A percentile compares a stretch with the other conserved stretches of the same genome.
Evolutionary conservation across 2,888 invertebrate genomes (phyloP).

Genomic region (Himalopsyche japonica): DNA sequence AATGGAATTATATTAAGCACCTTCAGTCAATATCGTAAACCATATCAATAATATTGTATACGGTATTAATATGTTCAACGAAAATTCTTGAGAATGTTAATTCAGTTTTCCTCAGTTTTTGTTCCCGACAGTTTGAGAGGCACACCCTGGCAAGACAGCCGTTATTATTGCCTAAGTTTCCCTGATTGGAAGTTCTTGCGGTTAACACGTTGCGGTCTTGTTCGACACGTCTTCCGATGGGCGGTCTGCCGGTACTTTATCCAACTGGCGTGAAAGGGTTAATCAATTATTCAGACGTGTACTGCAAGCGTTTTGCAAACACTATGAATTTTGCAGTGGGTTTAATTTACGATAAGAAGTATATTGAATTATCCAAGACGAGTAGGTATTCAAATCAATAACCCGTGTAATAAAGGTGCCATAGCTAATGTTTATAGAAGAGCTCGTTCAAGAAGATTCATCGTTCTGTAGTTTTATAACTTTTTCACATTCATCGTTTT

Average conservation of each 20-base stretch:
- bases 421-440: no score
- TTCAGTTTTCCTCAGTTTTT: neutral
- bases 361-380: neutral
- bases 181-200: conserved; percentile 7
- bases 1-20: no score
- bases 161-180: neutral
- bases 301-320: neutral
- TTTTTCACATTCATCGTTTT: no score
- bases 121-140: neutral
- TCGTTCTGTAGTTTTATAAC: no score
- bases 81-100: no score
- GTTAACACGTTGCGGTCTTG: conserved; percentile 28
- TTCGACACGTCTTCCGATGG: conserved; percentile 28
- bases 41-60: no score
- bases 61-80: no score
- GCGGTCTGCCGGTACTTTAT: neutral
- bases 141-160: neutral
- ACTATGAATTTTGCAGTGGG: neutral
- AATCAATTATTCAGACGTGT: conserved; percentile 25
- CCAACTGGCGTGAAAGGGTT: conserved; percentile 19
- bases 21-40: no score
- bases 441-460: no score
- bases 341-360: neutral
- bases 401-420: no score
- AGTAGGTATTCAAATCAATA: no score